A percentile compares a stretch with the other conserved stretches of the same genome.
phyloP scores from a whole-genome alignment of 2,113 vertebrate genomes.

The Daubentonia madagascariensis region DNA sequence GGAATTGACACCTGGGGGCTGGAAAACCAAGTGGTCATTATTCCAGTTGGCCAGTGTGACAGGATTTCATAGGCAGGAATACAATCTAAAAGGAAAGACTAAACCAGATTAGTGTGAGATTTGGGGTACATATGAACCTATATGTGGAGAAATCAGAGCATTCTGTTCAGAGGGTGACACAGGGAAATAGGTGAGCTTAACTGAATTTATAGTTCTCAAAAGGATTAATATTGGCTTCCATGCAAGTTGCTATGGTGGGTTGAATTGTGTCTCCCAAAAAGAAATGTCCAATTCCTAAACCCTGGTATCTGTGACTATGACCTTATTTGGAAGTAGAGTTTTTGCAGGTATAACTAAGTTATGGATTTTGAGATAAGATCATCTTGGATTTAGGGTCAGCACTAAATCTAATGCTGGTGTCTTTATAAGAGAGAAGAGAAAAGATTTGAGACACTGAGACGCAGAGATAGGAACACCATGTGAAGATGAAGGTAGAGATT shows the following conservation, averaged over 20 bases:
- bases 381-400: not conserved
- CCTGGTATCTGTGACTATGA: not conserved
- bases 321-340: not conserved
- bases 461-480: not conserved
- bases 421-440: not conserved
- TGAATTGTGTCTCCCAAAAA: not conserved
- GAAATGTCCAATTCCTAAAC: not conserved
- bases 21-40: not conserved
- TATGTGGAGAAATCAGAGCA: not conserved
- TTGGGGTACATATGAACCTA: not conserved
- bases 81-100: not conserved
- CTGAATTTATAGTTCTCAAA: not conserved
- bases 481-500: not conserved
- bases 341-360: not conserved
- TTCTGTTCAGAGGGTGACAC: not conserved
- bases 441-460: not conserved
- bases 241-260: not conserved
- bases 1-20: not conserved
- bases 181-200: not conserved
- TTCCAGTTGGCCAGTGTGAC: not conserved
- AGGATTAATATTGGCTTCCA: not conserved
- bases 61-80: not conserved
- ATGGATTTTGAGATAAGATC: not conserved
- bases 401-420: not conserved
- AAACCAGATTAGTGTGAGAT: not conserved